Conservation (phyloP, 2,797 vertebrate genomes). For the Gymnoscopelus microlampas region DNA sequence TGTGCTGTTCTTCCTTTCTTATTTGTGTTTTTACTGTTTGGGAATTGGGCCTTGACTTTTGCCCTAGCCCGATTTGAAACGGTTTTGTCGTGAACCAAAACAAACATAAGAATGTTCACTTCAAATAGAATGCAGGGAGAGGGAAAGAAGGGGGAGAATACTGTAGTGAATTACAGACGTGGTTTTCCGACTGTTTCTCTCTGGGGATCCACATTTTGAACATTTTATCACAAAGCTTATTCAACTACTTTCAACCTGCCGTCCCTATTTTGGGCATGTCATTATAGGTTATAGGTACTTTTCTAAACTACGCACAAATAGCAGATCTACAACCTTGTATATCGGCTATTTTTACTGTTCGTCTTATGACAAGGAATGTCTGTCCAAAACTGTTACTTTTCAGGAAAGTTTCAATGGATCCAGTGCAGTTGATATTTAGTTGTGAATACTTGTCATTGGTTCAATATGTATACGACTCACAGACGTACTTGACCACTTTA, state of each 20-base stretch:
- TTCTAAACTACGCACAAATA: too few relatives aligned
- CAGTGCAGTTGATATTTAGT: too few relatives aligned
- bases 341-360: too few relatives aligned
- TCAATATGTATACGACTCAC: too few relatives aligned
- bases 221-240: background rate
- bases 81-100: slow-evolving; percentile 24
- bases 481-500: too few relatives aligned
- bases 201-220: slow-evolving; percentile 1
- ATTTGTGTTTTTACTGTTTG: background rate
- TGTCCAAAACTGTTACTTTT: too few relatives aligned
- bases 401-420: too few relatives aligned
- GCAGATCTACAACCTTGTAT: too few relatives aligned
- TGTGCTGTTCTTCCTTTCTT: background rate
- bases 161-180: background rate
- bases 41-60: slow-evolving; percentile 22
- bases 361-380: too few relatives aligned
- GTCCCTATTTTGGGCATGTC: too few relatives aligned
- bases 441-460: too few relatives aligned
- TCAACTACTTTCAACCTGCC: background rate
- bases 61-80: slow-evolving; percentile 16
- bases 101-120: slow-evolving; percentile 32
- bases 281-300: too few relatives aligned
- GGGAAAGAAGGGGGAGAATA: slow-evolving; percentile 5
- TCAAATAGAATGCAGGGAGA: slow-evolving; percentile 22
- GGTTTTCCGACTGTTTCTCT: background rate